Conservation (phyloP, 2,797 vertebrate genomes). For the Percopsis omiscomaycus region DNA sequence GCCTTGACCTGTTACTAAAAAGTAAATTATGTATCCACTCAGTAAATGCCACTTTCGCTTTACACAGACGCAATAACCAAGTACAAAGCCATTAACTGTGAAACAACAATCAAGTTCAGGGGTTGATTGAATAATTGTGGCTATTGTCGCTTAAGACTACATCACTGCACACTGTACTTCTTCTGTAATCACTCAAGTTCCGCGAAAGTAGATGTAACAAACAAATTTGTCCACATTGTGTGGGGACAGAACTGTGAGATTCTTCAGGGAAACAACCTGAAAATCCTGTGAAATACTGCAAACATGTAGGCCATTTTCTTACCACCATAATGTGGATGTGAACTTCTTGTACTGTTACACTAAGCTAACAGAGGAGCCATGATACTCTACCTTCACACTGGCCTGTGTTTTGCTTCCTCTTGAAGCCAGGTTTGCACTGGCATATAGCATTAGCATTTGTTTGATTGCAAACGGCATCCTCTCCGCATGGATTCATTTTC, state of each 20-base stretch:
- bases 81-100: conserved; percentile 17
- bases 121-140: conserved; percentile 23
- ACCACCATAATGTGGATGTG: not conserved
- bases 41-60: conserved; percentile 5
- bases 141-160: conserved; percentile 11
- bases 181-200: conserved; percentile 12
- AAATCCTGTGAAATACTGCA: not conserved
- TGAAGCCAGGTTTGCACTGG: conserved; percentile 94
- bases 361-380: not conserved
- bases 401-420: conserved; percentile 86
- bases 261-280: not conserved
- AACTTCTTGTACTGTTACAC: not conserved
- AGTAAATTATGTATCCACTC: conserved; percentile 18
- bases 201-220: conserved; percentile 3
- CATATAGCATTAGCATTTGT: conserved; percentile 87
- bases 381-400: conserved; percentile 91
- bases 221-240: conserved; percentile 5
- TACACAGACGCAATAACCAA: conserved; percentile 9
- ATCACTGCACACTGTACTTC: conserved; percentile 1
- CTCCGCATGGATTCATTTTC: conserved; percentile 92
- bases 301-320: not conserved
- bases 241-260: not conserved
- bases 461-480: conserved; percentile 94
- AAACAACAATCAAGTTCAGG: not conserved
- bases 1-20: conserved; percentile 7